Evolutionary conservation across 2,113 vertebrate species (phyloP).

Genomic region (Tursiops truncatus): DNA sequence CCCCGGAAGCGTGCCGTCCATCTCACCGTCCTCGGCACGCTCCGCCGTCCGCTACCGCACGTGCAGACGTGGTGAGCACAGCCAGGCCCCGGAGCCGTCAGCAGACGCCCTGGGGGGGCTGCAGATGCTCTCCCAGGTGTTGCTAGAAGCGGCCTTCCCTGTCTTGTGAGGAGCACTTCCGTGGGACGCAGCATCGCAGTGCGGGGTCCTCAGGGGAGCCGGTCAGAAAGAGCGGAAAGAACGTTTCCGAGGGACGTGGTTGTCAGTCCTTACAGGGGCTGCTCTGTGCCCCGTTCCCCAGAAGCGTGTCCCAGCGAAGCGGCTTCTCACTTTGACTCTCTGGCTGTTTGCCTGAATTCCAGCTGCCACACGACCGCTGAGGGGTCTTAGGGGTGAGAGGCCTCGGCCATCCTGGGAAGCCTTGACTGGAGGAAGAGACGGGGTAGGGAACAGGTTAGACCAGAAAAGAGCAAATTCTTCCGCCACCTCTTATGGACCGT

Average conservation of each 20-base stretch:
- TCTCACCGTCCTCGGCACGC: conserved; percentile 57
- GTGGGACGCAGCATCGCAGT: not conserved
- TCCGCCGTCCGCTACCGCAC: not conserved
- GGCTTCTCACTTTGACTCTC: too few relatives aligned
- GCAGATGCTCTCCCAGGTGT: not conserved
- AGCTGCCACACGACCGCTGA: rapidly evolving
- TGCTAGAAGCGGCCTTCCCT: not conserved
- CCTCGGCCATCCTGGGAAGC: not conserved
- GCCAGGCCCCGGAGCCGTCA: not conserved
- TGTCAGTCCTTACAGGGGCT: rapidly evolving
- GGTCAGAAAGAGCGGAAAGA: not conserved
- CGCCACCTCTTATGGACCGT: not conserved
- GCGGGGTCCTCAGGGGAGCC: not conserved
- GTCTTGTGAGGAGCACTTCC: not conserved
- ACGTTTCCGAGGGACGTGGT: not conserved
- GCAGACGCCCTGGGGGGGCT: not conserved
- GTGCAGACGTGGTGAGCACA: not conserved
- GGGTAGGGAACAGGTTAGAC: not conserved
- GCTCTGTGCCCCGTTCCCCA: not conserved
- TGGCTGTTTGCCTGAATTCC: not conserved
- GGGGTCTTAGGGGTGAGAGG: not conserved
- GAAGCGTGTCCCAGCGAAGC: not conserved
- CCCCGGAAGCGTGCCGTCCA: conserved; percentile 57
- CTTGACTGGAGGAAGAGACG: not conserved
- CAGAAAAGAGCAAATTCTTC: not conserved